Percentiles rank a stretch among this genome's conserved stretches.
phyloP scores from a whole-genome alignment of 2,888 invertebrate species.

The Malacosoma neustria region DNA sequence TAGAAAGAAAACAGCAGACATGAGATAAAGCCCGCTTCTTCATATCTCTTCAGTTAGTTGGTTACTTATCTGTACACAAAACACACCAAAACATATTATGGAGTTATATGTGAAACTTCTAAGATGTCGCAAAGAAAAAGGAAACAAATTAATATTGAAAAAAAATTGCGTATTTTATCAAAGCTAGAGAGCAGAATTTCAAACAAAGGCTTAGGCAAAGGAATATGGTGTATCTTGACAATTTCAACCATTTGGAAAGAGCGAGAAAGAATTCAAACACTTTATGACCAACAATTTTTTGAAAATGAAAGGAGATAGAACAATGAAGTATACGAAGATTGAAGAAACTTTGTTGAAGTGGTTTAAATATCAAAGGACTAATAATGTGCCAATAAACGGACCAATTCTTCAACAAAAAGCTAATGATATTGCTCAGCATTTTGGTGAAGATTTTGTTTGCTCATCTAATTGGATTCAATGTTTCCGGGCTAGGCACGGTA shows the following conservation, averaged over 20 bases:
- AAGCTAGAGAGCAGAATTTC: too few relatives aligned
- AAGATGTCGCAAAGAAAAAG: slow-evolving; percentile 5
- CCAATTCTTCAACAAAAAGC: slow-evolving; percentile 16
- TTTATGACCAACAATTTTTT: slow-evolving; percentile 17
- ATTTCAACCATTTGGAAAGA: too few relatives aligned
- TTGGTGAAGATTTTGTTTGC: slow-evolving; percentile 13
- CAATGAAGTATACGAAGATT: slow-evolving; percentile 16
- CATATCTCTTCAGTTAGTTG: too few relatives aligned
- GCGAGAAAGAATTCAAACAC: too few relatives aligned
- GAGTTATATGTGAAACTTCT: neutral
- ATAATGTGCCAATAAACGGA: slow-evolving; percentile 10
- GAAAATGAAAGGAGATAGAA: slow-evolving; percentile 20
- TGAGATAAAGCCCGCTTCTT: too few relatives aligned
- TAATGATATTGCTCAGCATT: too few relatives aligned
- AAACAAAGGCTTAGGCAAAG: too few relatives aligned
- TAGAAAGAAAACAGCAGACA: too few relatives aligned
- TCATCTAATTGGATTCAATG: slow-evolving; percentile 14
- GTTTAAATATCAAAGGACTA: slow-evolving; percentile 15
- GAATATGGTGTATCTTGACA: too few relatives aligned
- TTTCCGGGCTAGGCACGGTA: slow-evolving; percentile 8
- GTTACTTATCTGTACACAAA: neutral
- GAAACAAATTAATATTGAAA: slow-evolving; percentile 14
- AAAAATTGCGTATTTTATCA: too few relatives aligned
- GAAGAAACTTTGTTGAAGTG: slow-evolving; percentile 19
- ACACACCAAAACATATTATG: neutral